These are phyloP conservation scores for Agrypnia vestita DNA, from an alignment of 1,140 invertebrate genomes.

Conservation along the genomic window DNA sequence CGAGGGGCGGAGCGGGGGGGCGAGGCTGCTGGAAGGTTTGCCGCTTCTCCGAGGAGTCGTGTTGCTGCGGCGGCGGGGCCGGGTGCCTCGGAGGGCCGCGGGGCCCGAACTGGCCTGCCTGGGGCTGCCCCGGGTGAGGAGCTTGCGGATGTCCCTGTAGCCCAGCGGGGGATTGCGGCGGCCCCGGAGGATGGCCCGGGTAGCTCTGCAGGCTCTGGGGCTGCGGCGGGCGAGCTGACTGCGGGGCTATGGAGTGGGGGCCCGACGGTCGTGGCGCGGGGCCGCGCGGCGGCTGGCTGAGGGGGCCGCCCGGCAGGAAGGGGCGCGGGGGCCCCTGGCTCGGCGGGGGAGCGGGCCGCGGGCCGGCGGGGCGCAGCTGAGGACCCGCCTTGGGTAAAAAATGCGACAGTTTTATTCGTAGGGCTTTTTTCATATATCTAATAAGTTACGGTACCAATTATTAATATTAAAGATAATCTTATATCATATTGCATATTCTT, in stretches of 20 bases:
- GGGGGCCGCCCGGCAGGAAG: constrained; percentile 57
- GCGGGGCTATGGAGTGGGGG: constrained; percentile 65
- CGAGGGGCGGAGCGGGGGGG: constrained; percentile 60
- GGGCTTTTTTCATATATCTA: not conserved
- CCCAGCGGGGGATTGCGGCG: constrained; percentile 60
- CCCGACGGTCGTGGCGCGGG: constrained; percentile 62
- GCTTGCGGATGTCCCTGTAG: constrained; percentile 36
- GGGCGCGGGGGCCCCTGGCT: constrained; percentile 57
- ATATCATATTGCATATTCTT: too few relatives aligned
- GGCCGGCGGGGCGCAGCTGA: constrained; percentile 53
- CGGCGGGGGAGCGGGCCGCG: constrained; percentile 44
- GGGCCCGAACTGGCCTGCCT: constrained; percentile 49
- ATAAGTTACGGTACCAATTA: too few relatives aligned
- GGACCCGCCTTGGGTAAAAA: constrained; percentile 57
- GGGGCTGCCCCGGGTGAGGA: constrained; percentile 51
- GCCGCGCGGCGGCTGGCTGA: constrained; percentile 58
- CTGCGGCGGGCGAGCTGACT: constrained; percentile 65
- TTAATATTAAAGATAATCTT: too few relatives aligned
- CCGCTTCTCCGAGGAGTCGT: constrained; percentile 48
- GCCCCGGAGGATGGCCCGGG: constrained; percentile 64
- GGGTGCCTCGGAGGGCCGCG: constrained; percentile 28
- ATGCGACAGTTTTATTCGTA: not conserved
- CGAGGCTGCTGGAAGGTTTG: constrained; percentile 51
- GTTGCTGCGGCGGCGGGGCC: constrained; percentile 53
- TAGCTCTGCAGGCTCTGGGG: constrained; percentile 63